phyloP scores from a whole-genome alignment of 2,888 invertebrate species.

The Mythimna albipuncta region DNA sequence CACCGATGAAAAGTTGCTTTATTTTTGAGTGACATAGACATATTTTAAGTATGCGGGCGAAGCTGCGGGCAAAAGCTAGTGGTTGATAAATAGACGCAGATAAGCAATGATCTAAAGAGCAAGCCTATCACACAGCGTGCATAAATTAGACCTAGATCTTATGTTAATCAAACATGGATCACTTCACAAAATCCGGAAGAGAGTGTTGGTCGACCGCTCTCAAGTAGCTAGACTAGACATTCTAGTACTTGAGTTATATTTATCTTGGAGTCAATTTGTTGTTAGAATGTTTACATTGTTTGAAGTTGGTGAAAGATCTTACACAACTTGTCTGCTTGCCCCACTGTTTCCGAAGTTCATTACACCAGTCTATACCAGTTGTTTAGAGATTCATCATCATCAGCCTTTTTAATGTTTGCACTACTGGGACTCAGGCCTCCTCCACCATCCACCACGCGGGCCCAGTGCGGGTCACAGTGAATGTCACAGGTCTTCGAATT shows the following conservation, averaged over 20 bases:
- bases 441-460: too few species aligned
- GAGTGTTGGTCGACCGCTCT: conserved; percentile 18
- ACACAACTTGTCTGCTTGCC: conserved; percentile 6
- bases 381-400: too few species aligned
- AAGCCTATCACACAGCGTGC: background rate
- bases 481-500: too few species aligned
- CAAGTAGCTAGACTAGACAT: conserved; percentile 34
- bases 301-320: background rate
- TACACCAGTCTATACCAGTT: too few species aligned
- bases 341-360: background rate
- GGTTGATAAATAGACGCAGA: too few species aligned
- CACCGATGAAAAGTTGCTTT: too few species aligned
- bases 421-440: too few species aligned
- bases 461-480: too few species aligned
- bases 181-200: conserved; percentile 17
- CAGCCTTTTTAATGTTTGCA: too few species aligned
- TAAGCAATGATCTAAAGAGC: background rate
- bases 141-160: background rate
- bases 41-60: too few species aligned
- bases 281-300: conserved; percentile 3
- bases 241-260: conserved; percentile 12
- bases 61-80: too few species aligned
- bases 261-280: background rate
- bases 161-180: background rate
- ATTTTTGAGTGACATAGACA: too few species aligned